These are phyloP conservation scores for Argya squamiceps DNA, from an alignment of 2,797 vertebrate genomes.

Conservation along the genomic window DNA sequence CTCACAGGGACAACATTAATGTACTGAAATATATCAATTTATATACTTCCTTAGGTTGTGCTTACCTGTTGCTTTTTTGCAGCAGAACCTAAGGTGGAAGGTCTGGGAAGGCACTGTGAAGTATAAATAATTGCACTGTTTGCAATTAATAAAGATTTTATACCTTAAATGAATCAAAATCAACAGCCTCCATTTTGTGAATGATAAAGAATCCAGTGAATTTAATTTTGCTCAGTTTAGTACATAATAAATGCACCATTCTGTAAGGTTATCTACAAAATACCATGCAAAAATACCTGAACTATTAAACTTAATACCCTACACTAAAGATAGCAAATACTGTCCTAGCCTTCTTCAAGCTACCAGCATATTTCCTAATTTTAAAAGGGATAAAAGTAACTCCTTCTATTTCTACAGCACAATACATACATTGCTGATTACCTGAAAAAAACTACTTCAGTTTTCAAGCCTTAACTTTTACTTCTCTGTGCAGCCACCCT, in stretches of 20 bases:
- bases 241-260: conserved; percentile 78
- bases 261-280: conserved; percentile 75
- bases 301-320: conserved; percentile 74
- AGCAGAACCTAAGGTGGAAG: conserved; percentile 99
- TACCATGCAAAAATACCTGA: conserved; percentile 81
- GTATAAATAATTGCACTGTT: conserved; percentile 96
- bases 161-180: conserved; percentile 87
- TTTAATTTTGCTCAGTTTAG: conserved; percentile 72
- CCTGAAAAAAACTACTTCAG: conserved; percentile 73
- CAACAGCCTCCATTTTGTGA: conserved; percentile 89
- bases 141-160: conserved; percentile 97
- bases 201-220: conserved; percentile 79
- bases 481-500: conserved; percentile 63
- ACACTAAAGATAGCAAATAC: conserved; percentile 70
- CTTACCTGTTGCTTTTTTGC: conserved; percentile 99
- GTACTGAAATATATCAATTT: conserved; percentile 81
- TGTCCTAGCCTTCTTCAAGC: conserved; percentile 70
- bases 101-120: conserved; percentile 99
- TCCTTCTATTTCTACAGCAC: conserved; percentile 74
- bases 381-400: conserved; percentile 71
- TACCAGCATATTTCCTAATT: conserved; percentile 62
- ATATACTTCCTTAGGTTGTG: conserved; percentile 95
- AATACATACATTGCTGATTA: conserved; percentile 78
- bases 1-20: conserved; percentile 86
- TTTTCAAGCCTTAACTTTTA: conserved; percentile 71